These are phyloP conservation scores for Sinocyclocheilus maitianheensis DNA, from an alignment of 2,113 vertebrate species.

Conservation along the genomic window DNA sequence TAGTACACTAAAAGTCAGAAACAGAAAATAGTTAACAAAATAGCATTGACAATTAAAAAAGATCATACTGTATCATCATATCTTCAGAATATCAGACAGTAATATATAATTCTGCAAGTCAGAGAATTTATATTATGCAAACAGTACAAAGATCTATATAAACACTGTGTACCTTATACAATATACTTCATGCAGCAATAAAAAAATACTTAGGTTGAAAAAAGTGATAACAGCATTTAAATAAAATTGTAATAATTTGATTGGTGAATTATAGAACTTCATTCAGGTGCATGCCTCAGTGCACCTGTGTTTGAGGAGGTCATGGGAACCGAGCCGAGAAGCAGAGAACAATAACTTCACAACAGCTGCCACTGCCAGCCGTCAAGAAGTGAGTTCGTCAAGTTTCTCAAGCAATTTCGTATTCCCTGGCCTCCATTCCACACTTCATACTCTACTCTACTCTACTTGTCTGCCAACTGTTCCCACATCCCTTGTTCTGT, in stretches of 20 bases:
- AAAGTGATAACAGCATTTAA: background rate
- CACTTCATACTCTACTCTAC: conserved; percentile 45
- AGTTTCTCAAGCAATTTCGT: conserved; percentile 31
- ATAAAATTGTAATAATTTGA: background rate
- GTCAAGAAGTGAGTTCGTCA: background rate
- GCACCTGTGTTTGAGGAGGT: conserved; percentile 17
- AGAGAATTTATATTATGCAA: background rate
- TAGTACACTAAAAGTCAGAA: background rate
- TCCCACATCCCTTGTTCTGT: conserved; percentile 22
- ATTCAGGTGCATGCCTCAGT: background rate
- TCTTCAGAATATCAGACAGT: no score
- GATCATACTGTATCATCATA: no score
- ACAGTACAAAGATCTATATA: background rate
- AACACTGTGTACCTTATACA: no score
- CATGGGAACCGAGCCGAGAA: background rate
- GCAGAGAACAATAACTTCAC: conserved; percentile 11
- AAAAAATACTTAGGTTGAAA: background rate
- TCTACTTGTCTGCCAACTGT: conserved; percentile 27
- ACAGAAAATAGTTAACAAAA: background rate
- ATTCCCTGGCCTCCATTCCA: conserved; percentile 22
- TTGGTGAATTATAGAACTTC: background rate
- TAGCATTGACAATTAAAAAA: no score
- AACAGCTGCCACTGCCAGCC: background rate
- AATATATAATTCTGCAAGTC: background rate
- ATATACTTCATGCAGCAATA: background rate